Evolutionary conservation across 2,113 vertebrate species (phyloP).

Genomic region (Corydoras sp.): DNA sequence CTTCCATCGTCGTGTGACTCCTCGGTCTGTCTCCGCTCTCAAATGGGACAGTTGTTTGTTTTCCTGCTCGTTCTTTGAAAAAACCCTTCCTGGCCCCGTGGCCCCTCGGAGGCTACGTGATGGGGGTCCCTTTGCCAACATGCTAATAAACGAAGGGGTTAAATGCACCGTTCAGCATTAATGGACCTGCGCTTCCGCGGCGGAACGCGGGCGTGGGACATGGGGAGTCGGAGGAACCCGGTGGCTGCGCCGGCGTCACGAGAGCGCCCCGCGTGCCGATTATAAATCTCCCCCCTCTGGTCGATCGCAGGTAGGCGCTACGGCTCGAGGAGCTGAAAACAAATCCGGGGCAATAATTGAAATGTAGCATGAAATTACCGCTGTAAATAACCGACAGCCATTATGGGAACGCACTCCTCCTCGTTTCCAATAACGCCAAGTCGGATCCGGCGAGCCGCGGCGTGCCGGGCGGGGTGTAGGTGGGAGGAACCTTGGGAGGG

Average conservation of each 20-base stretch:
- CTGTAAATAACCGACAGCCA: conserved; percentile 96
- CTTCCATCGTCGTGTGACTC: conserved; percentile 25
- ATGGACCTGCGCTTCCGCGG: conserved; percentile 73
- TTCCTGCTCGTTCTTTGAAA: too few relatives aligned
- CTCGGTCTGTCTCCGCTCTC: background rate
- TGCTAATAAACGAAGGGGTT: conserved; percentile 41
- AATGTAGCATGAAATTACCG: conserved; percentile 99
- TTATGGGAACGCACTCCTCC: conserved; percentile 83
- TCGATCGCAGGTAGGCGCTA: conserved; percentile 77
- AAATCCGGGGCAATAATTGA: conserved; percentile 97
- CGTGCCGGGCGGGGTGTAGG: conserved; percentile 40
- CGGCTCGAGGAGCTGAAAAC: conserved; percentile 84
- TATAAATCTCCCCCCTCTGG: conserved; percentile 74
- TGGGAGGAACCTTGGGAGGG: conserved; percentile 66
- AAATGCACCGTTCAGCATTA: conserved; percentile 64
- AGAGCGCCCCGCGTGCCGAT: conserved; percentile 51
- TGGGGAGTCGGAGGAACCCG: conserved; percentile 72
- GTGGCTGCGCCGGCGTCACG: conserved; percentile 65
- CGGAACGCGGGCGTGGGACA: conserved; percentile 70
- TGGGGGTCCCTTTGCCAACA: conserved; percentile 40
- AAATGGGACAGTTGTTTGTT: too few relatives aligned
- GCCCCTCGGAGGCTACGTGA: too few relatives aligned
- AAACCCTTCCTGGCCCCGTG: too few relatives aligned
- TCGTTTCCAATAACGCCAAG: conserved; percentile 71
- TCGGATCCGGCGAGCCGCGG: conserved; percentile 48